These are phyloP conservation scores for Andrena fulva DNA, from an alignment of 2,888 invertebrate species.

Conservation along the genomic window DNA sequence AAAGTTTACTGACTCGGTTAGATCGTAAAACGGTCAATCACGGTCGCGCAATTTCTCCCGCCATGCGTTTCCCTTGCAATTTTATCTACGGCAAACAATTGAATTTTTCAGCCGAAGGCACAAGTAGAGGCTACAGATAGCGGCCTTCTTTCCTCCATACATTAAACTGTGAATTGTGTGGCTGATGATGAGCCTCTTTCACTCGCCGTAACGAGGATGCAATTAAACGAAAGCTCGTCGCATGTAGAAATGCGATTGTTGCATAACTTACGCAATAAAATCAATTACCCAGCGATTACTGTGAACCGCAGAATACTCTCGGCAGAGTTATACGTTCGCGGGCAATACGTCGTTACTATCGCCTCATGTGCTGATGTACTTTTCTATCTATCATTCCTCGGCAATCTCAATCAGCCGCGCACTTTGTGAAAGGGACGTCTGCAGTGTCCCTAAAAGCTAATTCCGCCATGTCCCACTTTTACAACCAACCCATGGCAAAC, in stretches of 20 bases:
- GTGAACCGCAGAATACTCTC: background rate
- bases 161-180: background rate
- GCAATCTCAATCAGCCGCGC: too few relatives aligned
- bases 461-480: slow-evolving; percentile 42
- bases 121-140: background rate
- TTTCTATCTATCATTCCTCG: too few relatives aligned
- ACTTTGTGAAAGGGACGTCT: too few relatives aligned
- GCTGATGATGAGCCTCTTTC: background rate
- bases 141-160: background rate
- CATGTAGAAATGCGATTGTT: background rate
- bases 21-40: background rate
- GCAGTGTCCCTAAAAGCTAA: background rate
- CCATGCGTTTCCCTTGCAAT: background rate
- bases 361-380: too few relatives aligned
- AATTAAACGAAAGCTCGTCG: background rate
- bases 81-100: background rate
- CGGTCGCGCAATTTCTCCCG: background rate
- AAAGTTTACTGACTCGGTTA: slow-evolving; percentile 1
- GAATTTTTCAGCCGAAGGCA: background rate
- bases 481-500: slow-evolving; percentile 6
- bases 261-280: background rate
- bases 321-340: background rate
- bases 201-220: background rate
- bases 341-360: background rate
- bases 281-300: background rate